Percentiles rank a stretch among this genome's conserved stretches.
Conservation (phyloP, 1,140 invertebrate genomes). For the Zophobas atratus region DNA sequence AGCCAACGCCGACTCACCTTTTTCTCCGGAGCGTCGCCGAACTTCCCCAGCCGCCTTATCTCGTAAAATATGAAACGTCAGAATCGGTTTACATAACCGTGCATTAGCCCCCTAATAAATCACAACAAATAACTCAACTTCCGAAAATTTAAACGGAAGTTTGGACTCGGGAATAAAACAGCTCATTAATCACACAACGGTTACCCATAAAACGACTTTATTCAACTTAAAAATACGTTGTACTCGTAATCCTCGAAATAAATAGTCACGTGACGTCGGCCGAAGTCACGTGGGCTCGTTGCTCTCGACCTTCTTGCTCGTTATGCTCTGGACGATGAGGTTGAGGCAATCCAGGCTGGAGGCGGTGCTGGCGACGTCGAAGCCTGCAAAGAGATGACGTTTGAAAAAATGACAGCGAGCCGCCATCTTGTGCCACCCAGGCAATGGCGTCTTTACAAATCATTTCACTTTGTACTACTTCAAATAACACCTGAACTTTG, state of each 20-base stretch:
- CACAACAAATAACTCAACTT: no score
- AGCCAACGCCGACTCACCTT: no score
- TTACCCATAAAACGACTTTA: slow-evolving; percentile 13
- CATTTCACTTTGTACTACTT: slow-evolving; percentile 45
- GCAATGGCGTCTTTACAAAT: slow-evolving; percentile 31
- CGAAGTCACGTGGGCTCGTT: slow-evolving; percentile 50
- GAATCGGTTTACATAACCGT: no score
- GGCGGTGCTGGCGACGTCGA: slow-evolving; percentile 67
- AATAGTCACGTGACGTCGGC: slow-evolving; percentile 12
- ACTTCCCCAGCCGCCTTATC: no score
- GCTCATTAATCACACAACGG: background rate
- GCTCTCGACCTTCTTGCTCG: slow-evolving; percentile 58
- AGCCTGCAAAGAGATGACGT: slow-evolving; percentile 67
- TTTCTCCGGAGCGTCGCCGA: no score
- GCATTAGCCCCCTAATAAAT: no score
- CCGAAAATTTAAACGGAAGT: background rate
- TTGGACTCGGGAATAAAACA: background rate
- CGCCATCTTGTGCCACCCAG: background rate
- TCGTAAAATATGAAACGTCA: no score
- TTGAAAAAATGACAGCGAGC: slow-evolving; percentile 22
- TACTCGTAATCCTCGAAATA: slow-evolving; percentile 13
- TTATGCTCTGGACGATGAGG: slow-evolving; percentile 78
- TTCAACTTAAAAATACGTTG: slow-evolving; percentile 35
- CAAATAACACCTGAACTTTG: slow-evolving; percentile 48
- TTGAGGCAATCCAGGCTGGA: slow-evolving; percentile 77